These are phyloP conservation scores for Pleuronectes platessa DNA, from an alignment of 2,113 vertebrate species.

Conservation along the genomic window DNA sequence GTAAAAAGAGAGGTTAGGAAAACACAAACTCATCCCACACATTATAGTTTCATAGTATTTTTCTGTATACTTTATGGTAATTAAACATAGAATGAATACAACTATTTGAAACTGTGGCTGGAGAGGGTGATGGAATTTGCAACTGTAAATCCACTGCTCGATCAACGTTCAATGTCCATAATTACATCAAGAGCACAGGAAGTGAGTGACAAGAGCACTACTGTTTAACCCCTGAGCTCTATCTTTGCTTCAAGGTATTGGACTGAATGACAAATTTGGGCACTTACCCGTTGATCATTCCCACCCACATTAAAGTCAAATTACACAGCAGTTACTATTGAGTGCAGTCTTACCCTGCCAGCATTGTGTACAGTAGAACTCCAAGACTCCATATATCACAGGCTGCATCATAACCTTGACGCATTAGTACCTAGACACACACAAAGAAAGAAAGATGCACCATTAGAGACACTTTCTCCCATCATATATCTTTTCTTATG, in stretches of 20 bases:
- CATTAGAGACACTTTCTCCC: not conserved
- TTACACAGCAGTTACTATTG: not conserved
- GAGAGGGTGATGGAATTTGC: not conserved
- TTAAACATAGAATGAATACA: not conserved
- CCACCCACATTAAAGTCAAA: not conserved
- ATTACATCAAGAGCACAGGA: not conserved
- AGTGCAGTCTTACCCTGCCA: slow-evolving; percentile 78
- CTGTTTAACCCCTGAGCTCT: not conserved
- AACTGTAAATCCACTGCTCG: not conserved
- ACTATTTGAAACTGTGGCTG: not conserved
- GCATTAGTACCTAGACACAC: slow-evolving; percentile 82
- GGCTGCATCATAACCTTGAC: slow-evolving; percentile 85
- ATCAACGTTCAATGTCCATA: not conserved
- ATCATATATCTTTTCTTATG: not conserved
- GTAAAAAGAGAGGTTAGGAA: not conserved
- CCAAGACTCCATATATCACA: slow-evolving; percentile 87
- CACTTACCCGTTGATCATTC: not conserved
- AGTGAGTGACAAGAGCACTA: not conserved
- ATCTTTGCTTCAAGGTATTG: not conserved
- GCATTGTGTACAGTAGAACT: slow-evolving; percentile 84
- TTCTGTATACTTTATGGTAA: not conserved
- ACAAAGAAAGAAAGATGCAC: slow-evolving; percentile 11
- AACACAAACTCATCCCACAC: not conserved
- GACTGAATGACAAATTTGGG: not conserved
- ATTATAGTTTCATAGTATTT: not conserved